Percentiles rank a stretch among this genome's conserved stretches.
phyloP scores from a whole-genome alignment of 53 echinoderm and acorn worm genomes.

The Paracentrotus lividus region DNA sequence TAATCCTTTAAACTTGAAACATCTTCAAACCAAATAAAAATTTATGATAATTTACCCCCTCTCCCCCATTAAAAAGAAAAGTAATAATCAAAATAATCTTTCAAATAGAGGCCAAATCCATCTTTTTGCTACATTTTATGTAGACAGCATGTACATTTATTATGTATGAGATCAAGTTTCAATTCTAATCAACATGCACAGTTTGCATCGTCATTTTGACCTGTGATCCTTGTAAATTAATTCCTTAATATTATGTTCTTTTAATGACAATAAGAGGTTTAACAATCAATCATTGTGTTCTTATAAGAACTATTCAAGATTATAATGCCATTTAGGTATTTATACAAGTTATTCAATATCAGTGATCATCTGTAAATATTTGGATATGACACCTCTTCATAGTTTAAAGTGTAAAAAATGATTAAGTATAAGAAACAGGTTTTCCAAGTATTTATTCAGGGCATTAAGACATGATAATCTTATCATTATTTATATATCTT shows the following conservation, averaged over 20 bases:
- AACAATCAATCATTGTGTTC: neutral
- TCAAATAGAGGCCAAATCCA: too few species aligned
- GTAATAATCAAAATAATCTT: too few species aligned
- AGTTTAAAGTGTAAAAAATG: conserved; percentile 21
- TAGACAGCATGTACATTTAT: too few species aligned
- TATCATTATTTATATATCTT: neutral
- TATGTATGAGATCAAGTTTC: too few species aligned
- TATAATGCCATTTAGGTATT: conserved; percentile 14
- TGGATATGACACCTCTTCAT: conserved; percentile 1
- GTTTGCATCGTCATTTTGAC: neutral
- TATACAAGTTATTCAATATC: neutral
- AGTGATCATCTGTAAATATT: conserved; percentile 33
- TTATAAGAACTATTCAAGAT: neutral
- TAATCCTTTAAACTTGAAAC: too few species aligned
- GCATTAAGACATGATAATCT: neutral
- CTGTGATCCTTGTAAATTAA: neutral
- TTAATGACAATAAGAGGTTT: conserved; percentile 9
- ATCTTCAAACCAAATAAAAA: too few species aligned
- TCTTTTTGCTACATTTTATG: too few species aligned
- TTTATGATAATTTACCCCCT: too few species aligned
- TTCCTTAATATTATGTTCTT: neutral
- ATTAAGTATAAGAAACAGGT: neutral
- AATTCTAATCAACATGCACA: neutral
- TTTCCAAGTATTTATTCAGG: neutral
- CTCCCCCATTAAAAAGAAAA: too few species aligned